Conservation (phyloP, 2,888 invertebrate species). For the Rhodophaea formosa region DNA sequence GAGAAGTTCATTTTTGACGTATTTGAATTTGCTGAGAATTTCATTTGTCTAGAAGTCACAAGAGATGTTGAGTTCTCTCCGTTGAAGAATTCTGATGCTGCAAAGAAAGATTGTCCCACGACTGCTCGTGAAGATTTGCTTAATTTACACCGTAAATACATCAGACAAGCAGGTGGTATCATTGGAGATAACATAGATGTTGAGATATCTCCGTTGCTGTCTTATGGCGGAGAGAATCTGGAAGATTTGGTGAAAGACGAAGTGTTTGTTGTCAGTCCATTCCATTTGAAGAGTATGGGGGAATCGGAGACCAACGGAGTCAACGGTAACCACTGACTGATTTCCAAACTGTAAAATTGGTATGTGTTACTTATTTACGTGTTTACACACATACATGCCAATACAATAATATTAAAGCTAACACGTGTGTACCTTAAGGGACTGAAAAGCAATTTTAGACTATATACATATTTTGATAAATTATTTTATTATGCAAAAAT, state of each 20-base stretch:
- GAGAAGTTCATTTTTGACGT: constrained; percentile 99
- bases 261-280: constrained; percentile 84
- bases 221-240: constrained; percentile 95
- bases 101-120: constrained; percentile 93
- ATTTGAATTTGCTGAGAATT: constrained; percentile 94
- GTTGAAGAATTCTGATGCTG: constrained; percentile 94
- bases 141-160: constrained; percentile 88
- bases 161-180: constrained; percentile 90
- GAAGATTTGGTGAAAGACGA: constrained; percentile 84
- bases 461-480: background rate
- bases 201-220: constrained; percentile 95
- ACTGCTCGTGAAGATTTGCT: constrained; percentile 91
- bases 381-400: too few species aligned
- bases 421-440: background rate
- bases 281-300: constrained; percentile 77
- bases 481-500: too few species aligned
- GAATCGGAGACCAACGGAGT: constrained; percentile 59
- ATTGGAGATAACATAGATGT: constrained; percentile 85
- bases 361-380: too few species aligned
- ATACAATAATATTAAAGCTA: background rate
- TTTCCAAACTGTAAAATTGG: constrained; percentile 2
- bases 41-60: constrained; percentile 95
- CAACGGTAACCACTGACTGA: constrained; percentile 60
- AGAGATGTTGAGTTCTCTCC: constrained; percentile 98
- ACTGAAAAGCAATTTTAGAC: background rate